These are phyloP conservation scores for Delphinus delphis DNA, from an alignment of 2,113 vertebrate species.

Conservation along the genomic window DNA sequence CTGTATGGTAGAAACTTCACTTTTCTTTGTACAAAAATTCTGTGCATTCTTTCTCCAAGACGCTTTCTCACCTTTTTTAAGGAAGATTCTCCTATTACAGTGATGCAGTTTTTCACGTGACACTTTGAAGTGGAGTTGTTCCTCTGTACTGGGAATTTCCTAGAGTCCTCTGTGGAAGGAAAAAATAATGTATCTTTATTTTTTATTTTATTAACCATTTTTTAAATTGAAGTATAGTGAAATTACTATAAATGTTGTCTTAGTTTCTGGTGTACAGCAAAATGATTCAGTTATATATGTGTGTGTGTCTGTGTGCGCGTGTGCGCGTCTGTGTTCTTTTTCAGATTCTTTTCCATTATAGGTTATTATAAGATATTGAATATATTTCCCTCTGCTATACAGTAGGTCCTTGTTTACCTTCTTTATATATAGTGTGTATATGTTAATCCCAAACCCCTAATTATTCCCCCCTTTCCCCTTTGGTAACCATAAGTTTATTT, in stretches of 20 bases:
- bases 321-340: fast-evolving
- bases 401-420: not conserved
- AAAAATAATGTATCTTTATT: not conserved
- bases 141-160: not conserved
- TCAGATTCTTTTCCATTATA: not conserved
- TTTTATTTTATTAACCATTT: not conserved
- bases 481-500: fast-evolving
- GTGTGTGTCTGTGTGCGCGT: fast-evolving
- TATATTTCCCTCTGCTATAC: not conserved
- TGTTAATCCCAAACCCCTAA: not conserved
- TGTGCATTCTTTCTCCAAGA: not conserved
- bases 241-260: no score
- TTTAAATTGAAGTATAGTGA: not conserved
- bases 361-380: not conserved
- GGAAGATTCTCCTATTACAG: not conserved
- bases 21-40: not conserved
- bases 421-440: not conserved
- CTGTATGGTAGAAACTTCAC: fast-evolving
- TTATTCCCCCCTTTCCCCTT: not conserved
- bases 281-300: fast-evolving
- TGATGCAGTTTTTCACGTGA: fast-evolving
- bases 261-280: no score
- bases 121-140: not conserved
- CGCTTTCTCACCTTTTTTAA: not conserved
- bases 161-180: not conserved